phyloP scores from a whole-genome alignment of 1,140 invertebrate genomes.

The Diprion similis region DNA sequence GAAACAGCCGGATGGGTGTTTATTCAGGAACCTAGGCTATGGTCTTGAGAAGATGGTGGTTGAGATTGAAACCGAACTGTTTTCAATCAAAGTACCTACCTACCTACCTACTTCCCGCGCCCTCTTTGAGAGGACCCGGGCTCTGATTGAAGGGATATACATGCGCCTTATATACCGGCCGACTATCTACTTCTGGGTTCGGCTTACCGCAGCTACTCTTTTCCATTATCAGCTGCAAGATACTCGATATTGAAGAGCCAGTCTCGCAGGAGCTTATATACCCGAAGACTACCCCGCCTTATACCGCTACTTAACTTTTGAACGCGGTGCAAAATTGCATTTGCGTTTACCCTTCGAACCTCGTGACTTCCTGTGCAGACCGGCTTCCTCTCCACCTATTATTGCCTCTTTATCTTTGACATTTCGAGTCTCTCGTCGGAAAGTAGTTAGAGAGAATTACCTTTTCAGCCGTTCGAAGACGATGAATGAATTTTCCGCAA shows the following conservation, averaged over 20 bases:
- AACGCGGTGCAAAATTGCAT: not conserved
- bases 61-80: slow-evolving; percentile 45
- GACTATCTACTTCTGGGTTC: too few relatives aligned
- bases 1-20: slow-evolving; percentile 43
- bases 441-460: too few relatives aligned
- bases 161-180: not conserved
- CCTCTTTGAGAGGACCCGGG: not conserved
- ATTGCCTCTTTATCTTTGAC: too few relatives aligned
- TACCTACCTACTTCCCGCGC: slow-evolving; percentile 12
- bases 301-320: slow-evolving; percentile 1
- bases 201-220: not conserved
- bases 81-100: slow-evolving; percentile 35
- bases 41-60: slow-evolving; percentile 31
- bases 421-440: too few relatives aligned
- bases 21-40: slow-evolving; percentile 39
- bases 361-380: too few relatives aligned
- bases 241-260: not conserved
- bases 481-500: too few relatives aligned
- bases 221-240: not conserved
- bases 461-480: too few relatives aligned
- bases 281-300: not conserved
- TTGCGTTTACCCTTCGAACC: not conserved
- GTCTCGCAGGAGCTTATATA: not conserved
- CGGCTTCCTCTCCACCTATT: too few relatives aligned
- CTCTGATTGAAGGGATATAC: slow-evolving; percentile 1